Evolutionary conservation across 2,797 vertebrate species (phyloP).

Genomic region (Hippocampus kuda): DNA sequence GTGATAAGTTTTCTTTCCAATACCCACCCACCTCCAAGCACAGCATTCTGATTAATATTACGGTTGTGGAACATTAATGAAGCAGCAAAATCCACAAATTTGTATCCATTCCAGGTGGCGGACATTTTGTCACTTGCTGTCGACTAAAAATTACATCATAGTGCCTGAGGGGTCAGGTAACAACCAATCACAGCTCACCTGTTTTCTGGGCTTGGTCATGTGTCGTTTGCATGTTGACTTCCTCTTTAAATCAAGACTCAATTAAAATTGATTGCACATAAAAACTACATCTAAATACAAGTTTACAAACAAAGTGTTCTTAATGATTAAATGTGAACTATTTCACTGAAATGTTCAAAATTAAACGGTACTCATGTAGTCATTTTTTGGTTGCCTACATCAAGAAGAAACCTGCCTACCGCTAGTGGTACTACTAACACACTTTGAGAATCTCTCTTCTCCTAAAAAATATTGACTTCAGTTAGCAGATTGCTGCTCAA

Average conservation of each 20-base stretch:
- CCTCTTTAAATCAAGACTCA: neutral
- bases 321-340: neutral
- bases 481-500: conserved; percentile 67
- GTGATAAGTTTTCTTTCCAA: too few species aligned
- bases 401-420: neutral
- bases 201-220: too few species aligned
- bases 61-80: too few species aligned
- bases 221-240: neutral
- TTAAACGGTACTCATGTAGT: neutral
- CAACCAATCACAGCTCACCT: too few species aligned
- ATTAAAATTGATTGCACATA: neutral
- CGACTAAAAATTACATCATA: too few species aligned
- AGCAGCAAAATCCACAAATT: too few species aligned
- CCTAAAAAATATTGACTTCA: neutral
- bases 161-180: too few species aligned
- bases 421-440: neutral
- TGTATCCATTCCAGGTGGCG: too few species aligned
- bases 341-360: neutral
- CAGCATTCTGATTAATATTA: too few species aligned
- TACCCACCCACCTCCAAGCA: too few species aligned
- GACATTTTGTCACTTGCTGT: too few species aligned
- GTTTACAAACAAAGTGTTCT: neutral
- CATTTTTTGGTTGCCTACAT: neutral
- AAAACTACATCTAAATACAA: neutral
- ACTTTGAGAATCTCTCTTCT: neutral